A percentile compares a stretch with the other conserved stretches of the same genome.
These are phyloP conservation scores for Arbacia lixula DNA, from an alignment of 53 echinoderm and acorn worm species.

Conservation along the genomic window DNA sequence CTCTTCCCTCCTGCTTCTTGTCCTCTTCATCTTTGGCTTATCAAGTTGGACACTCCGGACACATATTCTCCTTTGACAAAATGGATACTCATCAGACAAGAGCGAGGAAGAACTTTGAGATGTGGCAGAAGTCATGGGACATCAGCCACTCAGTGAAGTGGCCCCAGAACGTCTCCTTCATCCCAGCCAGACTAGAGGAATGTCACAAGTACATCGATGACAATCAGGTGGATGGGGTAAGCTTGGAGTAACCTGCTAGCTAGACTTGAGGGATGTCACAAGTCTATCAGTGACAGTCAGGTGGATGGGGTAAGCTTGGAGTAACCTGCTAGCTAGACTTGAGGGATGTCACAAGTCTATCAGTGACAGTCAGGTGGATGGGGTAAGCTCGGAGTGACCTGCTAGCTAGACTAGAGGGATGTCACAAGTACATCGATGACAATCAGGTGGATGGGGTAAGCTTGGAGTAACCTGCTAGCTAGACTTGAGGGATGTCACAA, in stretches of 20 bases:
- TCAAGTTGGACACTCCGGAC: slow-evolving; percentile 77
- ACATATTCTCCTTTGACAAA: slow-evolving; percentile 70
- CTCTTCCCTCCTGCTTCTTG: no score
- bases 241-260: slow-evolving; percentile 27
- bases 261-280: slow-evolving; percentile 48
- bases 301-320: slow-evolving; percentile 71
- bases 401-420: slow-evolving; percentile 47
- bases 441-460: slow-evolving; percentile 74
- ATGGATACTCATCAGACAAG: slow-evolving; percentile 57
- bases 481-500: not conserved
- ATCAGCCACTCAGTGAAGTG: slow-evolving; percentile 67
- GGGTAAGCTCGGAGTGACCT: slow-evolving; percentile 53
- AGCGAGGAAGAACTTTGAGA: slow-evolving; percentile 68
- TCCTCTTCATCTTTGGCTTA: no score
- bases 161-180: slow-evolving; percentile 80
- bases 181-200: slow-evolving; percentile 52
- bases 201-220: slow-evolving; percentile 40
- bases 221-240: slow-evolving; percentile 73
- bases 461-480: not conserved
- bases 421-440: slow-evolving; percentile 33
- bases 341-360: slow-evolving; percentile 46
- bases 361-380: slow-evolving; percentile 64
- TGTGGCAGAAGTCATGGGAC: slow-evolving; percentile 79
- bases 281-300: slow-evolving; percentile 31
- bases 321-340: slow-evolving; percentile 43